Evolutionary conservation across 2,888 invertebrate genomes (phyloP), one percentile per base, ranked within the genome.

Genomic region (Diploptera punctata): DNA sequence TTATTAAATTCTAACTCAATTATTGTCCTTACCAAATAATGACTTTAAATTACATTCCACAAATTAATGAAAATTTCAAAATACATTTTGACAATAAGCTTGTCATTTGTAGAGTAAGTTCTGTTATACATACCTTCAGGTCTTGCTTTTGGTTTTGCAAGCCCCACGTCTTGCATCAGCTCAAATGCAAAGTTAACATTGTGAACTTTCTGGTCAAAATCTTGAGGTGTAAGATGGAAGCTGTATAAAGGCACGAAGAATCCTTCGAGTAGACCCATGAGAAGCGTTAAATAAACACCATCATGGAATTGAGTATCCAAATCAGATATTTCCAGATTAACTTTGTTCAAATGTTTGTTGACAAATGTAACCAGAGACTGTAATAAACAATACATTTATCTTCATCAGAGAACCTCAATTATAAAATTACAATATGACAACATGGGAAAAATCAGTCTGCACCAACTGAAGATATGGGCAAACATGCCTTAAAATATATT

Each of bases 181-280:
- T 98, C 97, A 84, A 98, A 99, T 0, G 99, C 95, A 83, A 99
- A 97, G 0, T 91, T 88, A 1, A 99, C 98, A 85, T 99, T 99
- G 81, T 97, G 97, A 1, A 99, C 94, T 85, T 97, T 96, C 79
- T 97, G 95, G 73, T 95, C 94, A 78, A 92, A 91, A 79, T 93
- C 94, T 80, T 94, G 93, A 1, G 98, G 98, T 1, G 97, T 97
- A 75, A 97, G 87, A 81, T 97, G 92, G 83, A 98, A 99, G 80
- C 93, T 93, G 81, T 97, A 94, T 47, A 99, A 86, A 2, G 99
- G 99, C 24, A 99, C 97, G 83, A 99, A 99, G 84, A 99, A 99
- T 18, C 97, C 97, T 81, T 99, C 99, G 13, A 99, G 85, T 10
- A 99, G 85, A 0, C 99, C 99, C 92, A 99, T 95, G 75, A 99